Conservation (phyloP, 1,140 invertebrate species). For the Lepidotrigona ventralis region DNA sequence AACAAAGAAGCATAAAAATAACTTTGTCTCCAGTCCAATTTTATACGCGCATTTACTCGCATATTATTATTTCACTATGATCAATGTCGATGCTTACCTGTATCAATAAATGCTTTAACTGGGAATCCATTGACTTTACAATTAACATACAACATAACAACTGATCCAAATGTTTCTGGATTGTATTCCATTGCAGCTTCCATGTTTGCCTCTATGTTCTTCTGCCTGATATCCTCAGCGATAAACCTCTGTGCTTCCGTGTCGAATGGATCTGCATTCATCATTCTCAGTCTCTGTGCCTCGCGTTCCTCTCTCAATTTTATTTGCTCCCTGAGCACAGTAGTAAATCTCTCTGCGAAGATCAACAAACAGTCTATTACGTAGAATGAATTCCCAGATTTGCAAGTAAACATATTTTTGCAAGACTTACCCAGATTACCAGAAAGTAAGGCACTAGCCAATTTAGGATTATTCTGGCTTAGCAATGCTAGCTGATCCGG, state of each 20-base stretch:
- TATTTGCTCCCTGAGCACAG: conserved; percentile 91
- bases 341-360: conserved; percentile 88
- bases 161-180: conserved; percentile 98
- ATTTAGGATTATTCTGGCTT: conserved; percentile 95
- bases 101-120: conserved; percentile 99
- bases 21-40: conserved; percentile 26
- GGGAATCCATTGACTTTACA: conserved; percentile 97
- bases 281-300: conserved; percentile 90
- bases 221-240: conserved; percentile 96
- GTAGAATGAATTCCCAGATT: neutral
- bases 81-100: conserved; percentile 81
- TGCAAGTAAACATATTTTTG: neutral
- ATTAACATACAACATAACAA: conserved; percentile 98
- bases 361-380: neutral
- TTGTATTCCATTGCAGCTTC: conserved; percentile 99
- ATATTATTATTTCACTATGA: neutral
- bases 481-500: conserved; percentile 94
- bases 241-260: conserved; percentile 96
- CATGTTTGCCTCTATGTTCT: conserved; percentile 99
- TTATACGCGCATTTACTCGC: neutral
- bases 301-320: conserved; percentile 88
- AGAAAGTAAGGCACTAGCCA: conserved; percentile 94
- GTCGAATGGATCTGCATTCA: conserved; percentile 97
- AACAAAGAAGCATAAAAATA: conserved; percentile 56
- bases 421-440: conserved; percentile 86